phyloP scores from a whole-genome alignment of 1,140 invertebrate species.

The Thaumetopoea pityocampa region DNA sequence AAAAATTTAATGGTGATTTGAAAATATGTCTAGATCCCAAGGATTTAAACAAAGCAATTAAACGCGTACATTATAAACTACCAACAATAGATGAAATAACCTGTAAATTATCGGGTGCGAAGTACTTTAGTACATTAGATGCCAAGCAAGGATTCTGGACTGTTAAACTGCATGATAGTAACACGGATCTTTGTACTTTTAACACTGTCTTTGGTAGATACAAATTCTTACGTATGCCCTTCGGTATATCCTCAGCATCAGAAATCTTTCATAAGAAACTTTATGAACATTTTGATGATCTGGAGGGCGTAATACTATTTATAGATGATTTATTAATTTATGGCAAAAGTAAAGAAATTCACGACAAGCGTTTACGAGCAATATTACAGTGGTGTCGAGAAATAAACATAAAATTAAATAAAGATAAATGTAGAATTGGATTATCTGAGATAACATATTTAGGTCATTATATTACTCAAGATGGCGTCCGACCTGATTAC shows the following conservation, averaged over 20 bases:
- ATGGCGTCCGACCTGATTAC: slow-evolving; percentile 10
- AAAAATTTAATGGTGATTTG: slow-evolving; percentile 24
- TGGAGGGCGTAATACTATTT: slow-evolving; percentile 5
- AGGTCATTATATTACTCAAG: no score
- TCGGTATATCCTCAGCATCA: slow-evolving; percentile 17
- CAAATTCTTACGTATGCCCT: slow-evolving; percentile 24
- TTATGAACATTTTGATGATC: slow-evolving; percentile 6
- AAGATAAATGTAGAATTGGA: slow-evolving; percentile 18
- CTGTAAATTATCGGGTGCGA: slow-evolving; percentile 43
- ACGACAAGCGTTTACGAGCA: slow-evolving; percentile 1
- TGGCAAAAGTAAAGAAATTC: background rate
- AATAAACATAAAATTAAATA: no score
- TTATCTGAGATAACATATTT: slow-evolving; percentile 19
- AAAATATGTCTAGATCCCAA: slow-evolving; percentile 72
- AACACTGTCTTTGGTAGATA: slow-evolving; percentile 36
- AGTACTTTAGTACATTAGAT: slow-evolving; percentile 68
- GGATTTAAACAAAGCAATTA: slow-evolving; percentile 70
- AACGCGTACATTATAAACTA: slow-evolving; percentile 52
- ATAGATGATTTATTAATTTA: slow-evolving; percentile 8
- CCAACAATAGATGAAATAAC: slow-evolving; percentile 63
- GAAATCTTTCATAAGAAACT: background rate
- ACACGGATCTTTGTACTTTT: slow-evolving; percentile 26
- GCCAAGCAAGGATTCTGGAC: slow-evolving; percentile 50
- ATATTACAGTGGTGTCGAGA: slow-evolving; percentile 1
- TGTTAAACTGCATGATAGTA: slow-evolving; percentile 27